Evolutionary conservation across 2,797 vertebrate genomes (phyloP).

Genomic region (Catharus ustulatus): DNA sequence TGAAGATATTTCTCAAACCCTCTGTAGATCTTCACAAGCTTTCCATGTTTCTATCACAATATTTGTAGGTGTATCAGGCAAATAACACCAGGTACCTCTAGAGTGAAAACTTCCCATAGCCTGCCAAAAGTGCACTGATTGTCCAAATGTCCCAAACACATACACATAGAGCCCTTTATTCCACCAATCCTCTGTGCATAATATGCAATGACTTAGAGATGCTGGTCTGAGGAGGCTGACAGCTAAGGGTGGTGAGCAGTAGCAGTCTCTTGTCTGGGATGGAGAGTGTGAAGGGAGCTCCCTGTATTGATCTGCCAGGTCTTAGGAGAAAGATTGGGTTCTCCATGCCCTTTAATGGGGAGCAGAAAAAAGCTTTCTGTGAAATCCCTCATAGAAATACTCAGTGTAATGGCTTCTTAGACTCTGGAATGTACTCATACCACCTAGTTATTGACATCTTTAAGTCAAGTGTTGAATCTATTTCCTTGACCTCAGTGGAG

Average conservation of each 20-base stretch:
- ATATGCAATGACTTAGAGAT: neutral
- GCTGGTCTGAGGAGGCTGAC: neutral
- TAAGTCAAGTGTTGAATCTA: neutral
- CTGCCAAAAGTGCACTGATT: neutral
- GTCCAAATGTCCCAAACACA: neutral
- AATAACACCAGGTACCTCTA: neutral
- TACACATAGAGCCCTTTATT: neutral
- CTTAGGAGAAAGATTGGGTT: neutral
- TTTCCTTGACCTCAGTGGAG: neutral
- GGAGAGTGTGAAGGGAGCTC: neutral
- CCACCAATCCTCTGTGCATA: neutral
- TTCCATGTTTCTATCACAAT: neutral
- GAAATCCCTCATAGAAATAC: neutral
- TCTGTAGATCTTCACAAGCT: neutral
- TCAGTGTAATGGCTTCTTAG: neutral
- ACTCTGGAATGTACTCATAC: neutral
- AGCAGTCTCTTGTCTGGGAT: neutral
- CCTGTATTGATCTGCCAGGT: neutral
- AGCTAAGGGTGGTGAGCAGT: neutral
- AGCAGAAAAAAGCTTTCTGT: neutral
- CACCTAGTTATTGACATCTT: neutral
- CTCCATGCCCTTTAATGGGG: neutral
- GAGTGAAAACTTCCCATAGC: neutral
- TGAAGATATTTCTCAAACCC: neutral
- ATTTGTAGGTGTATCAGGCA: neutral